A percentile compares a stretch with the other conserved stretches of the same genome.
These are phyloP conservation scores for Acanthiza pusilla DNA, from an alignment of 2,797 vertebrate species.

Conservation along the genomic window DNA sequence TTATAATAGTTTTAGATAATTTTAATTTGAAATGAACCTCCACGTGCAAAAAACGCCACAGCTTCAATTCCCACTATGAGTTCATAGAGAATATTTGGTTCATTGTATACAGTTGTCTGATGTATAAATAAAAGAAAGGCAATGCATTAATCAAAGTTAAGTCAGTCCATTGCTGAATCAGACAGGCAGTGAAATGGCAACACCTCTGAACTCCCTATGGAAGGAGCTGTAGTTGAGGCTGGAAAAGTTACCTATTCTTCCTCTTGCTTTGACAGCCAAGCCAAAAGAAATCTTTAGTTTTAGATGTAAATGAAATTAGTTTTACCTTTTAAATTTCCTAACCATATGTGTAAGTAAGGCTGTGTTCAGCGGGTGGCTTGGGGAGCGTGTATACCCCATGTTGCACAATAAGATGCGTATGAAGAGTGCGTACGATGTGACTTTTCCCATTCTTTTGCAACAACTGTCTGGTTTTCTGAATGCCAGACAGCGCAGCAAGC, in stretches of 20 bases:
- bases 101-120: background rate
- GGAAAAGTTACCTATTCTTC: background rate
- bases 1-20: background rate
- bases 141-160: background rate
- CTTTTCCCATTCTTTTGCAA: background rate
- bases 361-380: background rate
- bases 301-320: background rate
- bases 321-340: background rate
- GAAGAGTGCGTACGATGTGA: background rate
- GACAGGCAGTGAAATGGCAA: background rate
- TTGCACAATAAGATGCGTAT: background rate
- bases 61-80: background rate
- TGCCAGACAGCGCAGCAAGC: background rate
- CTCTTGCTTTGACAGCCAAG: background rate
- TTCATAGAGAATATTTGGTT: background rate
- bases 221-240: background rate
- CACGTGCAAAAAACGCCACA: background rate
- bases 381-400: rapidly evolving
- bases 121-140: background rate
- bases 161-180: background rate
- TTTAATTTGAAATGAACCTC: background rate
- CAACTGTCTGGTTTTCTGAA: background rate
- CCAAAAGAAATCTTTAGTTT: background rate
- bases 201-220: background rate
- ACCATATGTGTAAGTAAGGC: background rate